A percentile compares a stretch with the other conserved stretches of the same genome.
Conservation (phyloP, 2,113 vertebrate species). For the Canis aureus region DNA sequence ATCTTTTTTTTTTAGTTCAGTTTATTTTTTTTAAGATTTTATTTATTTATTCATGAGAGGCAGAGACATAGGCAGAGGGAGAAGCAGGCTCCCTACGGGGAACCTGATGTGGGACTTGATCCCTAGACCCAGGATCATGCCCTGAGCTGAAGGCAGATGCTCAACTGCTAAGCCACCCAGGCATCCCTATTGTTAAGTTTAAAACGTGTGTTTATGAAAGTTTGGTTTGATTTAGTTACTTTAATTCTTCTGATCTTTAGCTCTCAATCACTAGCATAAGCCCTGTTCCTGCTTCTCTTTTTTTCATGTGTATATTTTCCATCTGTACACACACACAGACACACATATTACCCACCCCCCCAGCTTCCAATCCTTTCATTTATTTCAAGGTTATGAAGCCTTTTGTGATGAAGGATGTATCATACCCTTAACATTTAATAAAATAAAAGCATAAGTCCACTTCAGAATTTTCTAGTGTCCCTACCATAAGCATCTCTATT, state of each 20-base stretch:
- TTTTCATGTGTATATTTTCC: constrained; percentile 15
- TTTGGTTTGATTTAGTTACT: constrained; percentile 50
- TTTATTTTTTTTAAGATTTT: no score
- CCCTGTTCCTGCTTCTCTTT: background rate
- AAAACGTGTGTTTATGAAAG: constrained; percentile 45
- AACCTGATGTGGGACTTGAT: no score
- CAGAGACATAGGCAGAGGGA: no score
- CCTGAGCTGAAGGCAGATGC: no score
- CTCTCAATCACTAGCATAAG: background rate
- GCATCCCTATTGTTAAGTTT: background rate
- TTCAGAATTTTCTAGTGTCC: constrained; percentile 42
- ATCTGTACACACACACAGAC: background rate
- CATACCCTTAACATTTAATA: constrained; percentile 51
- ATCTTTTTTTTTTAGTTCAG: background rate
- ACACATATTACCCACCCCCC: background rate
- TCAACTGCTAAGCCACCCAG: no score
- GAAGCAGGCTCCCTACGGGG: no score
- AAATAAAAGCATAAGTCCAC: constrained; percentile 43
- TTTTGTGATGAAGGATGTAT: constrained; percentile 49
- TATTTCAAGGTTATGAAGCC: constrained; percentile 55
- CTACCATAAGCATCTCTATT: background rate
- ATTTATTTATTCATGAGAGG: no score
- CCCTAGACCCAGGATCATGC: no score
- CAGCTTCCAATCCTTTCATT: constrained; percentile 50
- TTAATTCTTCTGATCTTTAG: constrained; percentile 30